Base-by-base conservation (phyloP, 2,888 invertebrate genomes). In the Lasioglossum vierecki region DNA sequence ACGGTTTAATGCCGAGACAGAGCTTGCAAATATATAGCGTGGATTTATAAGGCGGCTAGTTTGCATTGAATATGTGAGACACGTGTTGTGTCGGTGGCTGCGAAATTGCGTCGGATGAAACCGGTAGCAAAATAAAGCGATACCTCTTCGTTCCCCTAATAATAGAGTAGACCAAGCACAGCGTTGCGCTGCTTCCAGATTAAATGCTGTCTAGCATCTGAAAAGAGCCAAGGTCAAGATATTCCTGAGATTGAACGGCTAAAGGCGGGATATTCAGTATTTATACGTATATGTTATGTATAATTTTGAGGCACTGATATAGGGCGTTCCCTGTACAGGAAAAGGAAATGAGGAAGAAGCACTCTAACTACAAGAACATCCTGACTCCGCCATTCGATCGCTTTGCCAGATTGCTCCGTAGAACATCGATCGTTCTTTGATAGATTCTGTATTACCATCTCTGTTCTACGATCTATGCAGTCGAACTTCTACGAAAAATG, bases 181-280 rank as follows among this genome's bases (percentile, higher is more conserved):
- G 87, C 82, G 88, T 74, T 86, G 89, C 85, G 88, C 86, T 90
- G 87, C 87, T 88, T 91, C 86, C 87, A 90, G 89, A 91, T 92
- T 92, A 92, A 92, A 92, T 90, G 89, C 90, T 85, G 90, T 90
- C 90, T 89, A 86, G 84, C 80, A 87, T 74, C 85, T 76, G 87
- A 83, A 76, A 86, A 82, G 84, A 85, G 84, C 80, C 87, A 89
- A 91, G 85, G 85, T 88, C 81, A 80, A 41, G 70, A 80, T 53
- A 73, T 76, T 87, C 63, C 53, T 70, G 84, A 78, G 82, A 87
- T 87, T 77, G 80, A 87, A 83, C 86, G 75, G 79, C 76, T 79
- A 73, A 44, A 60, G 66, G 66, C 4, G 80, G 77, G 75, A 87
- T 44, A 44, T 87, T 81, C 79, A 84, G 87, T 84, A 84, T 39